phyloP scores from a whole-genome alignment of 2,113 vertebrate species.

The Ia io region DNA sequence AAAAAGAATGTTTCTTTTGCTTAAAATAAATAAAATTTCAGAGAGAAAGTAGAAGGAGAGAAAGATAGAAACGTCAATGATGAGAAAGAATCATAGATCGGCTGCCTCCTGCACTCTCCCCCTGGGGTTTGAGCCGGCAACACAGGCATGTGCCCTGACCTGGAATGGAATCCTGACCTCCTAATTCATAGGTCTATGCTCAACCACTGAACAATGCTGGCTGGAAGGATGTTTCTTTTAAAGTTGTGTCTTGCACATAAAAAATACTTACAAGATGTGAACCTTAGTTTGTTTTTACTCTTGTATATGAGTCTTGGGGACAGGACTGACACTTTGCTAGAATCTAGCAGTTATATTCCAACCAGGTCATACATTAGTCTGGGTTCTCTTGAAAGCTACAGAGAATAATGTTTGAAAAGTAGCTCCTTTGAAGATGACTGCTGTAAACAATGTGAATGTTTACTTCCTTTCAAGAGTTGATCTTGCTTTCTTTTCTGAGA shows the following conservation, averaged over 20 bases:
- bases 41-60: too few relatives aligned
- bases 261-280: background rate
- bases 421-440: background rate
- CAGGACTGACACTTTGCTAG: background rate
- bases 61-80: too few relatives aligned
- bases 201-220: too few relatives aligned
- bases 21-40: background rate
- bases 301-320: background rate
- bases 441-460: background rate
- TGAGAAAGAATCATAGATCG: too few relatives aligned
- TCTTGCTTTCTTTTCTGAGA: slow-evolving; percentile 7
- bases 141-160: too few relatives aligned
- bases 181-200: too few relatives aligned
- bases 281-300: background rate
- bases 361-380: background rate
- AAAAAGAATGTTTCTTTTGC: too few relatives aligned
- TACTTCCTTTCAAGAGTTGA: background rate
- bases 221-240: background rate
- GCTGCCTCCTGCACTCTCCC: too few relatives aligned
- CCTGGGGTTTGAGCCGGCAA: too few relatives aligned
- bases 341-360: background rate
- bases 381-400: background rate
- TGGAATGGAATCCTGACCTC: too few relatives aligned
- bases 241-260: background rate
- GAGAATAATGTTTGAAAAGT: background rate